Evolutionary conservation across 2,113 vertebrate species (phyloP).

Genomic region (Urocolius indicus): DNA sequence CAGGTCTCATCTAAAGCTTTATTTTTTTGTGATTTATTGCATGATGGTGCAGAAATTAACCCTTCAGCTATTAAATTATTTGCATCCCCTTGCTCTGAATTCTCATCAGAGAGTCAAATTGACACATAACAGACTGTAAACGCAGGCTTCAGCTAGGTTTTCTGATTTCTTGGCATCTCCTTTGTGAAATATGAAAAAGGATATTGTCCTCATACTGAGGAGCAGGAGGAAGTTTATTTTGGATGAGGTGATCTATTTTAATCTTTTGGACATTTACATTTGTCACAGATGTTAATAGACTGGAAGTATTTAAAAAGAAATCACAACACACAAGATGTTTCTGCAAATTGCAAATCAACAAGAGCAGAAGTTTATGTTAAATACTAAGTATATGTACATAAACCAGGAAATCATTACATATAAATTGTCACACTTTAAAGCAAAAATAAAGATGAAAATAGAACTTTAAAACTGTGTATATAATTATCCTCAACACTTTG

Average conservation of each 20-base stretch:
- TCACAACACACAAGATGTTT: background rate
- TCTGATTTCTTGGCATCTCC: background rate
- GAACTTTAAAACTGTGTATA: background rate
- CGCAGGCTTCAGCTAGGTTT: background rate
- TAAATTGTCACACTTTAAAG: background rate
- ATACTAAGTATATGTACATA: background rate
- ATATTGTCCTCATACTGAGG: background rate
- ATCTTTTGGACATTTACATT: slow-evolving; percentile 9
- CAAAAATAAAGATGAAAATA: background rate
- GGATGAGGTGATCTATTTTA: background rate
- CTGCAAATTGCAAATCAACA: background rate
- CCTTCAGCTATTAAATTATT: slow-evolving; percentile 2
- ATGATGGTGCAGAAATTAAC: slow-evolving; percentile 41
- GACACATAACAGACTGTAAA: background rate
- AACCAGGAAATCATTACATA: background rate
- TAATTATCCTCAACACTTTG: background rate
- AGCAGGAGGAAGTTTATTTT: slow-evolving; percentile 11
- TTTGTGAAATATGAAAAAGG: background rate
- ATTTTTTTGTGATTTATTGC: background rate
- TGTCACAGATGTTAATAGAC: background rate
- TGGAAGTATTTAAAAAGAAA: background rate
- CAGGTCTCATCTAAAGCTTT: slow-evolving; percentile 32
- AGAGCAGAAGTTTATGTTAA: background rate
- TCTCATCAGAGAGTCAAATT: background rate
- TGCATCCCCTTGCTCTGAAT: background rate